Evolutionary conservation across 1,140 invertebrate genomes (phyloP), one percentile per base, ranked within the genome.

Genomic region (Linepithema humile): DNA sequence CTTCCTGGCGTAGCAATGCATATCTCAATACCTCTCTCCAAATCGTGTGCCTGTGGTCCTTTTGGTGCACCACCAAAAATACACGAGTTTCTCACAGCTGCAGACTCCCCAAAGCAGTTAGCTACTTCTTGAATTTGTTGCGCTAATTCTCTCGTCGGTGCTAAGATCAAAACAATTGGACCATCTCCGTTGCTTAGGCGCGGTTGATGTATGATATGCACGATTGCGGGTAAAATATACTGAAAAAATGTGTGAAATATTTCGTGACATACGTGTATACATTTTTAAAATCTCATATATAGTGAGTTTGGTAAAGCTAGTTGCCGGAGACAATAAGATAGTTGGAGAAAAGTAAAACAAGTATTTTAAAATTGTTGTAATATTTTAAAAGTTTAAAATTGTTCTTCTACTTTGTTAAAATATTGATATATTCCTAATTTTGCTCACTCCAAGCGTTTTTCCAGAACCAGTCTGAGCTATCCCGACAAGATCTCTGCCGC

Each of bases 81-180:
- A 94, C 98, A 99, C 12, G 97, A 98, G 92, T 98, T 98, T 75
- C 97, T 95, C 23, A 99, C 97, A 91, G 97, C 96, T 12, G 98
- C 97, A 5, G 96, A 95, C 82, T 96, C 95, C 53, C 98, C 98
- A 95, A 99, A 99, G 87, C 98, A 97, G 70, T 96, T 96, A 10
- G 98, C 98, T 60, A 99, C 98, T 95, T 98, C 97, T 94, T 99
- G 97, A 90, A 99, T 99, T 94, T 99, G 99, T 93, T 99, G 98
- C 1, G 99, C 99, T 80, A 99, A 95, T 93, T 99, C 99, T 91
- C 99, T 95, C 10, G 99, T 99, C 12, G 99, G 99, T 48, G 98
- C 98, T 59, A 99, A 95, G 43, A 99, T 97, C 12, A 99, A 94
- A 60, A 97, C 98, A 92, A 99, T 97, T 12, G 98, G 98, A 17